These are phyloP conservation scores for Gortyna flavago DNA, from an alignment of 2,888 invertebrate genomes.

Conservation along the genomic window DNA sequence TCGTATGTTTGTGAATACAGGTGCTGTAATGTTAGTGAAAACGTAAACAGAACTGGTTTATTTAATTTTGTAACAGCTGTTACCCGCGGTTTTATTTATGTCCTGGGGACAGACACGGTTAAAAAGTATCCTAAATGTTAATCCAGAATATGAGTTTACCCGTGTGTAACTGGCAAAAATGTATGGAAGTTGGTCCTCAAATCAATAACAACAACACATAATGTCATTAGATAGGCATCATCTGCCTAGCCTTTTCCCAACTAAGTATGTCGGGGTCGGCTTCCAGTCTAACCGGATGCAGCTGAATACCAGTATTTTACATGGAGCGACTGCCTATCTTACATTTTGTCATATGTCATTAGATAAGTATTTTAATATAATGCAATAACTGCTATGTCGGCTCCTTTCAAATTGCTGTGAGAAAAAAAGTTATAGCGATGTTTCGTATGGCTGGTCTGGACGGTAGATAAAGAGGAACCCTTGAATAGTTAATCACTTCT, in stretches of 20 bases:
- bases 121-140: not conserved
- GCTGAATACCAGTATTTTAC: not conserved
- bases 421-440: not conserved
- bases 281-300: not conserved
- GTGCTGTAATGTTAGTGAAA: not conserved
- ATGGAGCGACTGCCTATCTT: not conserved
- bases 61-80: not conserved
- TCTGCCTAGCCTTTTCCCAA: not conserved
- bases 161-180: not conserved
- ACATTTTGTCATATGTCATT: not conserved
- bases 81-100: not conserved
- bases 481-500: not conserved
- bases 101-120: not conserved
- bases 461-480: not conserved
- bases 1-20: no score
- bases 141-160: not conserved
- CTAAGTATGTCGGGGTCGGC: not conserved
- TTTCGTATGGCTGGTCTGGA: not conserved
- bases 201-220: not conserved
- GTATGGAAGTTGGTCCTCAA: not conserved
- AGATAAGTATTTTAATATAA: not conserved
- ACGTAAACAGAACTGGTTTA: not conserved
- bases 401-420: not conserved
- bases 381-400: not conserved
- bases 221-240: not conserved